phyloP scores from a whole-genome alignment of 2,797 vertebrate genomes.

The Enteromius radiatus region DNA sequence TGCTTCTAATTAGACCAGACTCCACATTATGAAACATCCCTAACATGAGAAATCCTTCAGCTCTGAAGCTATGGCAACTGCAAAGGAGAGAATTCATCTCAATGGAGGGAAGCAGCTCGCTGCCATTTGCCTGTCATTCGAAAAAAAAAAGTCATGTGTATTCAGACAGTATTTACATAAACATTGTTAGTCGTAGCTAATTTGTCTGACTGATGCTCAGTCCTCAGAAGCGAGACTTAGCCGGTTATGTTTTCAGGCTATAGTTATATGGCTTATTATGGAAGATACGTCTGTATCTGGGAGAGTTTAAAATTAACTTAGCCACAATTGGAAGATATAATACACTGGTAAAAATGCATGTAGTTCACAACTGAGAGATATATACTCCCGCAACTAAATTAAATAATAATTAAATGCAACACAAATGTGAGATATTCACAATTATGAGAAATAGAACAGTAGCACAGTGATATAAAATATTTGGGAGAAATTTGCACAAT shows the following conservation, averaged over 20 bases:
- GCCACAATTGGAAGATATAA: background rate
- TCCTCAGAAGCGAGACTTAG: background rate
- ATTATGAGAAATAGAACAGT: background rate
- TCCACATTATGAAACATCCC: conserved; percentile 47
- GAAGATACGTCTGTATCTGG: background rate
- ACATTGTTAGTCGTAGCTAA: conserved; percentile 13
- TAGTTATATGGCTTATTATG: conserved; percentile 5
- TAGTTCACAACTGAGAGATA: background rate
- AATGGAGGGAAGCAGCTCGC: conserved; percentile 8
- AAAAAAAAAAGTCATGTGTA: background rate
- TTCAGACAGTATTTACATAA: conserved; percentile 31
- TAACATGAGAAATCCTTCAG: conserved; percentile 41
- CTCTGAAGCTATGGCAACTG: conserved; percentile 58
- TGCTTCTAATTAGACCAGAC: conserved; percentile 55
- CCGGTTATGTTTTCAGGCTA: background rate
- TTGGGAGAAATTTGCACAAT: background rate
- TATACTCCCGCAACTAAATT: no score
- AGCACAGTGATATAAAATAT: background rate
- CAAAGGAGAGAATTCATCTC: conserved; percentile 31
- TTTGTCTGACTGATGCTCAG: conserved; percentile 11
- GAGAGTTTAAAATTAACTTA: background rate
- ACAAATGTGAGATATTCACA: background rate
- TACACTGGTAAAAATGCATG: background rate
- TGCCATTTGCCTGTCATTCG: conserved; percentile 23
- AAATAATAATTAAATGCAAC: no score